Conservation (phyloP, 2,797 vertebrate genomes). For the Micropoecilia bifurca region DNA sequence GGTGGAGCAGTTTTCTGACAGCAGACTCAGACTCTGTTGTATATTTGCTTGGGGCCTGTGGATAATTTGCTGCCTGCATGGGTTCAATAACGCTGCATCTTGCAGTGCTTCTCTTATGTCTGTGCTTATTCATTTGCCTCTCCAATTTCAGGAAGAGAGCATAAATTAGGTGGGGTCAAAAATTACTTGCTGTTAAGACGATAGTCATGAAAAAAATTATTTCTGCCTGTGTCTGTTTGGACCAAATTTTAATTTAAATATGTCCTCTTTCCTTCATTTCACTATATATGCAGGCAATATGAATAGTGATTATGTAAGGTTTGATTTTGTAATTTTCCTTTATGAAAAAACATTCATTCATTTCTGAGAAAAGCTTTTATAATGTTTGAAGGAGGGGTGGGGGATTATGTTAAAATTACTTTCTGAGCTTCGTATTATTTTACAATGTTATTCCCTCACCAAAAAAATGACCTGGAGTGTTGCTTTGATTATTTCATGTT, state of each 20-base stretch:
- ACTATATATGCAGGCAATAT: neutral
- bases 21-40: slow-evolving; percentile 29
- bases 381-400: neutral
- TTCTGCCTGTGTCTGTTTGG: neutral
- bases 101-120: slow-evolving; percentile 10
- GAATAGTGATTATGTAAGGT: neutral
- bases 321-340: neutral
- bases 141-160: slow-evolving; percentile 38
- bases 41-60: slow-evolving; percentile 42
- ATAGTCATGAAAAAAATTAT: slow-evolving; percentile 14
- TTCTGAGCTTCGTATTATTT: too few relatives aligned
- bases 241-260: slow-evolving; percentile 13
- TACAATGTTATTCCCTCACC: too few relatives aligned
- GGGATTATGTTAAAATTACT: too few relatives aligned
- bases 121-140: slow-evolving; percentile 14
- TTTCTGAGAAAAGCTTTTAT: neutral
- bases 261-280: neutral
- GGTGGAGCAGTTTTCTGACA: slow-evolving; percentile 36
- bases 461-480: too few relatives aligned
- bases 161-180: slow-evolving; percentile 39
- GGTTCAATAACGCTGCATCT: slow-evolving; percentile 38
- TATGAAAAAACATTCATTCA: neutral
- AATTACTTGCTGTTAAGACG: slow-evolving; percentile 8
- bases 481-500: too few relatives aligned
- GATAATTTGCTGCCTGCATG: slow-evolving; percentile 52